Evolutionary conservation across 2,797 vertebrate species (phyloP), one percentile per base, ranked within the genome.

Genomic region (Malacoctenus gilli): DNA sequence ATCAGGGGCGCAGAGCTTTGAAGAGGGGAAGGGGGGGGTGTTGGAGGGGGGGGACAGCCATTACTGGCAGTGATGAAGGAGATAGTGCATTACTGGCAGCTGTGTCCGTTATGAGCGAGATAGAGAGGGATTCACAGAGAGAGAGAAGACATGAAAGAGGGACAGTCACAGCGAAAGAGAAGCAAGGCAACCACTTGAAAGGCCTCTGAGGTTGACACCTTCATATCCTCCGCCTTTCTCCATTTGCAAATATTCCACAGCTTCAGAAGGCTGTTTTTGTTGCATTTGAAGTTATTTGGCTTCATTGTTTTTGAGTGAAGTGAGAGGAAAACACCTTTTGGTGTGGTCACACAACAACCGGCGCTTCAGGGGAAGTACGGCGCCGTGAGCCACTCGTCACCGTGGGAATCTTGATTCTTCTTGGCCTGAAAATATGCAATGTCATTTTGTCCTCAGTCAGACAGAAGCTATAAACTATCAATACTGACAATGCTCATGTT

Each of bases 101-200:
- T 72, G 46, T 85, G 83, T 91, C 85, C 83, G 91, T 90, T 88
- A 77, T 93, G 92, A 93, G 88, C 79, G 72, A 93, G 89, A 93
- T 43, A 91, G 89, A 92, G 87, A 90, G 84, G 85, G 83, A 89
- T 85, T 87, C 71, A 85, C 79, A 90, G 80, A 91, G 79, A 80
- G 61, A 89, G 74, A 80, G 52, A 62, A 44, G 49, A 90, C 83
- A 87, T 93, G 79, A 92, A 91, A 92, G 89, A 85, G 70, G 87
- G 86, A 87, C 72, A 92, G 83, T 93, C 91, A 93, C 68, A 91
- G 62, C 49, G 89, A 92, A 84, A 92, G 80, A 90, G 73, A 86
- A 86, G 89, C 67, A 80, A 84, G 80, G 67, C 71, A 89, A 92
- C 92, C 92, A 93, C 92, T 92, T 93, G 59, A 93, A 92, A 92